Conservation (phyloP, 1,140 invertebrate species). For the Bombus confusus region DNA sequence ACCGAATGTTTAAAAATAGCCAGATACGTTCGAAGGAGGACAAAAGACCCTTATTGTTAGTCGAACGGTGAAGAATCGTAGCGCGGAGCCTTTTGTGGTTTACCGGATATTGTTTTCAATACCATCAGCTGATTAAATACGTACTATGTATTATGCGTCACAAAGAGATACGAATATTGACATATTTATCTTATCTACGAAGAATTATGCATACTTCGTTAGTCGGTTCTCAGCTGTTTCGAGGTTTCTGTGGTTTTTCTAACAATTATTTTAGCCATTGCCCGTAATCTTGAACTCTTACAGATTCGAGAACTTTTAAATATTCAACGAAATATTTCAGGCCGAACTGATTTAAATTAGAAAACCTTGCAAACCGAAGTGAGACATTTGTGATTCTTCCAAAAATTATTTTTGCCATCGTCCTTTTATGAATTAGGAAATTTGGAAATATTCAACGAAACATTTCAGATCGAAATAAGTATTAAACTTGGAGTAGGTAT, state of each 20-base stretch:
- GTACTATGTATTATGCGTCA: background rate
- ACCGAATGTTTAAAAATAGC: constrained; percentile 32
- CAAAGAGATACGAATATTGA: background rate
- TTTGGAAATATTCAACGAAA: background rate
- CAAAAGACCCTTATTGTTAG: background rate
- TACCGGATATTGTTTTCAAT: background rate
- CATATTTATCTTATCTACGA: constrained; percentile 17
- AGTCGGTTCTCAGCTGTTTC: background rate
- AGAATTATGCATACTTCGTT: background rate
- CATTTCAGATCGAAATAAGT: background rate
- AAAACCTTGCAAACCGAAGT: background rate
- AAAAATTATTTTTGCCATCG: background rate
- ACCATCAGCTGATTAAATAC: background rate
- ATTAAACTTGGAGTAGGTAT: background rate
- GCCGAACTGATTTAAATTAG: background rate
- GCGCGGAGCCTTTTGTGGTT: background rate
- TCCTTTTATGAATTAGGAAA: background rate
- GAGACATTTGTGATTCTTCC: background rate
- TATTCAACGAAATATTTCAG: background rate
- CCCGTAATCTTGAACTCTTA: background rate
- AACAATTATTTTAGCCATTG: background rate
- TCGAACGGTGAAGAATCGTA: background rate
- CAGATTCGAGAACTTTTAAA: background rate
- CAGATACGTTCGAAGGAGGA: background rate
- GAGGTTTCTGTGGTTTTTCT: background rate